Evolutionary conservation across 2,797 vertebrate species (phyloP).

Genomic region (Heterohyrax brucei): DNA sequence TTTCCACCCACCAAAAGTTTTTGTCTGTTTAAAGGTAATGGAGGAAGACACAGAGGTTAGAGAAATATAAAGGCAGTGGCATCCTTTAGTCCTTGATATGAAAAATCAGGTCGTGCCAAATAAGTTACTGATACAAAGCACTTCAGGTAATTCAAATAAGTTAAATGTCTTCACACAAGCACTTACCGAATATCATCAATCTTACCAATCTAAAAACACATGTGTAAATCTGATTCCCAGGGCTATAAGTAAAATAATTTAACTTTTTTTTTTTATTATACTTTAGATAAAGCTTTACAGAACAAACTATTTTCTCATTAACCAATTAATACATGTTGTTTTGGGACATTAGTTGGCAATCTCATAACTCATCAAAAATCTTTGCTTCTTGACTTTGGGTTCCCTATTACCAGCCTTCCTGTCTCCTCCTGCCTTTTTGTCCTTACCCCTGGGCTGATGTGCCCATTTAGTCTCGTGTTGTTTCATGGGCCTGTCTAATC

Average conservation of each 20-base stretch:
- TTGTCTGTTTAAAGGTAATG: neutral
- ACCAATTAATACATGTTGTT: no score
- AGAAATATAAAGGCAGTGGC: neutral
- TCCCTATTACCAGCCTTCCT: no score
- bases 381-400: no score
- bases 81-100: slow-evolving; percentile 6
- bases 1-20: neutral
- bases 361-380: no score
- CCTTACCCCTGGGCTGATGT: no score
- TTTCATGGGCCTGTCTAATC: no score
- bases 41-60: neutral
- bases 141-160: neutral
- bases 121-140: neutral
- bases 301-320: no score
- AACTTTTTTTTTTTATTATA: neutral
- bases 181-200: neutral
- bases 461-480: no score
- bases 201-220: neutral
- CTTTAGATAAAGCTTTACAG: no score
- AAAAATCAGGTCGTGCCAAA: neutral
- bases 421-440: no score
- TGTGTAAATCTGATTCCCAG: neutral
- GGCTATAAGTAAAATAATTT: slow-evolving; percentile 29
- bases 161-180: slow-evolving; percentile 17
- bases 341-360: no score